Evolutionary conservation across 2,888 invertebrate species (phyloP).

Genomic region (Gandaritis pyraliata): DNA sequence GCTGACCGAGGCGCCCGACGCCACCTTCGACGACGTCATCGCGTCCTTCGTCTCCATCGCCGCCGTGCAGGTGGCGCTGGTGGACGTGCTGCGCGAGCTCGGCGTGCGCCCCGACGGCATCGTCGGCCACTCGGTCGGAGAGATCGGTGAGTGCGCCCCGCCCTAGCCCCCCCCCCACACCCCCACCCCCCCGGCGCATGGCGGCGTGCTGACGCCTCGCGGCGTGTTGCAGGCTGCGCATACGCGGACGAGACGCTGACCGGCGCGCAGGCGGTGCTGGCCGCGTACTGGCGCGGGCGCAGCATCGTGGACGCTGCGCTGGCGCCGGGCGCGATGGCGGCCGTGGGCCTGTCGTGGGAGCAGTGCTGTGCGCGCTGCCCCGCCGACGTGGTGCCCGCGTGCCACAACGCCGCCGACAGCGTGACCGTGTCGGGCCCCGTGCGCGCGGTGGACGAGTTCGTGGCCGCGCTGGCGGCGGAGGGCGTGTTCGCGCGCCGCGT

Average conservation of each 20-base stretch:
- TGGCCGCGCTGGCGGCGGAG: constrained; percentile 88
- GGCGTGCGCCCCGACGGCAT: constrained; percentile 96
- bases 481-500: constrained; percentile 94
- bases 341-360: constrained; percentile 95
- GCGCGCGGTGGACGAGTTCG: constrained; percentile 87
- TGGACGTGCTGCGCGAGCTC: constrained; percentile 90
- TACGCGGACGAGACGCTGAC: constrained; percentile 98
- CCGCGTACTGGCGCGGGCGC: constrained; percentile 97
- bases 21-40: constrained; percentile 92
- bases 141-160: constrained; percentile 84
- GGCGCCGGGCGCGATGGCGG: constrained; percentile 94
- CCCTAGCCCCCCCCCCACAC: neutral
- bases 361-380: constrained; percentile 90
- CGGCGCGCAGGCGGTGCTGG: constrained; percentile 95
- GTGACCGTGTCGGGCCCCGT: constrained; percentile 97
- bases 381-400: constrained; percentile 92
- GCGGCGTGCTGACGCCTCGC: neutral
- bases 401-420: constrained; percentile 97
- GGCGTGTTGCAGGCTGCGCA: constrained; percentile 89
- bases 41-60: constrained; percentile 97
- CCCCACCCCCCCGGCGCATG: neutral
- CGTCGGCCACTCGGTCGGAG: constrained; percentile 97
- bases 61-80: constrained; percentile 97
- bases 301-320: constrained; percentile 91
- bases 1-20: constrained; percentile 89